phyloP scores from a whole-genome alignment of 2,113 vertebrate genomes.

The Semnornis frantzii region DNA sequence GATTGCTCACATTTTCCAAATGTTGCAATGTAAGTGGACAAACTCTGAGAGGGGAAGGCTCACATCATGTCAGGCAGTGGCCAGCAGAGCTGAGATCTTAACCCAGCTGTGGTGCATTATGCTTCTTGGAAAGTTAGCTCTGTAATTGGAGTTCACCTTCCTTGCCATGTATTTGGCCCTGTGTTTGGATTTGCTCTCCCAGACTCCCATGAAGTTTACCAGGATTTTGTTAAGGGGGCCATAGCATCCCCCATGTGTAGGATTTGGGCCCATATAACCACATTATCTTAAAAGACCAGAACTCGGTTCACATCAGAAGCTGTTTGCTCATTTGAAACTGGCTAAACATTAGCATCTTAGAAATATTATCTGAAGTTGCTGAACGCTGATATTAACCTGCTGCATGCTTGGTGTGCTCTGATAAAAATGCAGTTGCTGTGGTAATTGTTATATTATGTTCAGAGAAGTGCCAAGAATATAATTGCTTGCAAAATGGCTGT shows the following conservation, averaged over 20 bases:
- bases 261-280: background rate
- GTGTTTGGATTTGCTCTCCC: background rate
- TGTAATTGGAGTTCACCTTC: background rate
- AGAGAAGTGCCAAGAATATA: slow-evolving; percentile 69
- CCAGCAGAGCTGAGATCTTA: fast-evolving
- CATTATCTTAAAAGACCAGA: slow-evolving; percentile 58
- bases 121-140: background rate
- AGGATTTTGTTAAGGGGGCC: background rate
- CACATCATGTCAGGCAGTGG: background rate
- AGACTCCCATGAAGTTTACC: background rate
- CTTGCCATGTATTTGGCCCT: background rate
- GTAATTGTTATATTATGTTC: slow-evolving; percentile 64
- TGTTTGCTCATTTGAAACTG: slow-evolving; percentile 33
- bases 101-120: background rate
- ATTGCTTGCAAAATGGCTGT: slow-evolving; percentile 66
- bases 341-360: slow-evolving; percentile 60
- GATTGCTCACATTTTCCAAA: background rate
- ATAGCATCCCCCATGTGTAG: background rate
- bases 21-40: background rate
- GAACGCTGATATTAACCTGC: slow-evolving; percentile 56
- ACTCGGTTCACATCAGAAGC: slow-evolving; percentile 13
- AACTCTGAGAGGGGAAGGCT: background rate
- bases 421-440: slow-evolving; percentile 62
- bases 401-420: slow-evolving; percentile 50
- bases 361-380: slow-evolving; percentile 62